Conservation (phyloP, 2,888 invertebrate species). For the Cosmopolites sordidus region DNA sequence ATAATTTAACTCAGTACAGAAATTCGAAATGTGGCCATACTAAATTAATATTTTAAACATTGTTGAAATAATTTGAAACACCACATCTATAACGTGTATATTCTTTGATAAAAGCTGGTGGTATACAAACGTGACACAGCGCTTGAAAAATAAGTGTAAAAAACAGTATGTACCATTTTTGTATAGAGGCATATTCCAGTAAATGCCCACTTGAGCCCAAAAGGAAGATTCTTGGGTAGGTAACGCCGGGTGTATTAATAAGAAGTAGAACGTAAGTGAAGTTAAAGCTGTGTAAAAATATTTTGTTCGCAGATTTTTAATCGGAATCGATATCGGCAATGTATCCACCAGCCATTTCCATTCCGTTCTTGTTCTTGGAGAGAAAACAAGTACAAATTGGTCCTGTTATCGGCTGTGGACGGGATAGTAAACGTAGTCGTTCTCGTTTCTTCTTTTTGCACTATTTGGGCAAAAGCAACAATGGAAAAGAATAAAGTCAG, state of each 20-base stretch:
- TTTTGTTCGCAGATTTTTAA: constrained; percentile 24
- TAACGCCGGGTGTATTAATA: constrained; percentile 3
- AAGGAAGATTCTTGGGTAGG: constrained; percentile 3
- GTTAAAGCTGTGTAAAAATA: constrained; percentile 12
- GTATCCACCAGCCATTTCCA: constrained; percentile 36
- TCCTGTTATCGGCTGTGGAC: constrained; percentile 32
- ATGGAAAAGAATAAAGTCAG: constrained; percentile 6
- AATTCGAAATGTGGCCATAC: no score
- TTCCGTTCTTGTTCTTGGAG: constrained; percentile 21
- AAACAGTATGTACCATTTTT: constrained; percentile 11
- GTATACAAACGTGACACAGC: constrained; percentile 8
- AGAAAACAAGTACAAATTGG: constrained; percentile 39
- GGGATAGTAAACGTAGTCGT: constrained; percentile 39
- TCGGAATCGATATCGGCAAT: constrained; percentile 38
- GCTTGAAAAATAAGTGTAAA: constrained; percentile 11
- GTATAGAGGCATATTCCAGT: constrained; percentile 4
- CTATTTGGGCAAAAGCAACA: constrained; percentile 21
- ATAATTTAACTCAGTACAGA: no score
- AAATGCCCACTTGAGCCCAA: constrained; percentile 4
- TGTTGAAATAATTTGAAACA: constrained; percentile 13
- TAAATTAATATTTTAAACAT: no score
- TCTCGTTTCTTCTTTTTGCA: constrained; percentile 39
- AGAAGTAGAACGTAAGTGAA: constrained; percentile 8
- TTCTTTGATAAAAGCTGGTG: constrained; percentile 8
- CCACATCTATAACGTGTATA: constrained; percentile 23